These are phyloP conservation scores for Alsophila aescularia DNA, from an alignment of 2,888 invertebrate species.

Conservation along the genomic window DNA sequence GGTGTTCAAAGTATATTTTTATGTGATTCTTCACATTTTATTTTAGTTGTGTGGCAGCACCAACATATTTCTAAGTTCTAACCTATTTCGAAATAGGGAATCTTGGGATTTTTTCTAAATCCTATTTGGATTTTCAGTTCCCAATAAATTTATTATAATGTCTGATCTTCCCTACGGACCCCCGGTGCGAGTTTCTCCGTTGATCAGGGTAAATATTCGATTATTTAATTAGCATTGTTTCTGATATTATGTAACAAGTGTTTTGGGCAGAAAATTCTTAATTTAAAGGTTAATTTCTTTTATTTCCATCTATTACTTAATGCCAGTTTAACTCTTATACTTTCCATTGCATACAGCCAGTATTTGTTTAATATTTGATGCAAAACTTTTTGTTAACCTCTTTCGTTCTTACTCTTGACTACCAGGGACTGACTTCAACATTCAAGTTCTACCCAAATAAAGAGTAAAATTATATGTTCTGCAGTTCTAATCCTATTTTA, in stretches of 20 bases:
- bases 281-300: neutral
- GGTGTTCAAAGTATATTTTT: no score
- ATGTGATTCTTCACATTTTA: slow-evolving; percentile 10
- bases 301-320: neutral
- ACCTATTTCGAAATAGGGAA: slow-evolving; percentile 48
- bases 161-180: slow-evolving; percentile 82
- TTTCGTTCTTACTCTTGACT: neutral
- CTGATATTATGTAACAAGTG: slow-evolving; percentile 40
- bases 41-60: slow-evolving; percentile 24
- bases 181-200: slow-evolving; percentile 91
- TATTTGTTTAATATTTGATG: neutral
- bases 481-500: no score
- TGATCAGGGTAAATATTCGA: slow-evolving; percentile 87
- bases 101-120: slow-evolving; percentile 57
- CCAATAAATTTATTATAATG: slow-evolving; percentile 57
- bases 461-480: no score
- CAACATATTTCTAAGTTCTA: slow-evolving; percentile 45
- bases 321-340: neutral
- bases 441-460: no score
- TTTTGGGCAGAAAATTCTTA: slow-evolving; percentile 45
- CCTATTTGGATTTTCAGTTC: slow-evolving; percentile 55
- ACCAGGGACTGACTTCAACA: neutral
- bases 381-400: slow-evolving; percentile 12
- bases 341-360: slow-evolving; percentile 1
- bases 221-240: slow-evolving; percentile 13